phyloP scores from a whole-genome alignment of 2,888 invertebrate species.

The Melinaea menophilus region DNA sequence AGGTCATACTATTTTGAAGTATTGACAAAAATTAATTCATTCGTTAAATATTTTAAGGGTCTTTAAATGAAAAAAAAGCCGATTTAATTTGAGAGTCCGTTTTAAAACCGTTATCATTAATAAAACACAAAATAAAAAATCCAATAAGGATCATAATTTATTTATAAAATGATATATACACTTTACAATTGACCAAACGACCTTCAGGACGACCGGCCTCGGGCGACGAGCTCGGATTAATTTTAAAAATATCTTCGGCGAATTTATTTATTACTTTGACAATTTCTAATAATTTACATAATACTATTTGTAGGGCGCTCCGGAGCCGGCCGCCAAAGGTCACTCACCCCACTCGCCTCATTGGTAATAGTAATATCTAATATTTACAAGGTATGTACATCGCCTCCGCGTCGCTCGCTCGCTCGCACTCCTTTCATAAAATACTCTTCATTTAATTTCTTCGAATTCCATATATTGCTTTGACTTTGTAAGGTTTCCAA shows the following conservation, averaged over 20 bases:
- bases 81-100: no score
- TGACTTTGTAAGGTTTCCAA: conserved; percentile 4
- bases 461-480: conserved; percentile 24
- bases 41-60: no score
- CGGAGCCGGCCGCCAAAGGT: conserved; percentile 47
- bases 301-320: conserved; percentile 34
- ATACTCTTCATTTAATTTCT: conserved; percentile 21
- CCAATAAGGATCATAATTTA: conserved; percentile 76
- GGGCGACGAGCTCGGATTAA: conserved; percentile 24
- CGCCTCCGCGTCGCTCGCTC: conserved; percentile 19
- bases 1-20: no score
- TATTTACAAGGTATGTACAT: conserved; percentile 62
- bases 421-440: conserved; percentile 12
- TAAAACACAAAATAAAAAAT: conserved; percentile 60
- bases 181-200: conserved; percentile 73
- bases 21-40: no score
- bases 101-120: conserved; percentile 26
- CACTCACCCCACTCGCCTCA: conserved; percentile 54
- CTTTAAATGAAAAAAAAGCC: no score
- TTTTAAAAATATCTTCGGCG: conserved; percentile 11
- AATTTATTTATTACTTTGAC: conserved; percentile 4
- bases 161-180: conserved; percentile 74
- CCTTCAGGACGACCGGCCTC: conserved; percentile 53
- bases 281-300: conserved; percentile 12
- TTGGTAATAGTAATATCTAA: conserved; percentile 60